phyloP scores from a whole-genome alignment of 2,797 vertebrate species.

The Calcarius lapponicus region DNA sequence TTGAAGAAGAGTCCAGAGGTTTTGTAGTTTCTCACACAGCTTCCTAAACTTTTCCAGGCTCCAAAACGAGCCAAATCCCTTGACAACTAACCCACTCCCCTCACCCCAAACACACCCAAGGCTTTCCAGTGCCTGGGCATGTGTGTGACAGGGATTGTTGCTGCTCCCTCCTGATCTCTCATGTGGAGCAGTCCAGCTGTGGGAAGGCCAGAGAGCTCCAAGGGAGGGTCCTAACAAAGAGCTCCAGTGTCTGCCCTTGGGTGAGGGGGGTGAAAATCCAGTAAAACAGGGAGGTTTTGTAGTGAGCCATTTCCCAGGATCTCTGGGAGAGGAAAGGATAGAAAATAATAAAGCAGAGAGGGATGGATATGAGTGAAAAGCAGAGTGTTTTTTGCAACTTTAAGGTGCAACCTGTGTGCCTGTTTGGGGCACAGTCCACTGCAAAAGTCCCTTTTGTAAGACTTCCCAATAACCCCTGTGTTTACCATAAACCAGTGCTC shows the following conservation, averaged over 20 bases:
- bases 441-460: background rate
- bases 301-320: background rate
- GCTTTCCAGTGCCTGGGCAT: background rate
- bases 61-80: background rate
- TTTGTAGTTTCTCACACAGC: background rate
- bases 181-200: background rate
- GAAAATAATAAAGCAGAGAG: background rate
- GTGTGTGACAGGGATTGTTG: background rate
- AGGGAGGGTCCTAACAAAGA: background rate
- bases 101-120: background rate
- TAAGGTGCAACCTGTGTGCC: background rate
- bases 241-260: background rate
- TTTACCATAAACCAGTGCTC: background rate
- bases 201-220: background rate
- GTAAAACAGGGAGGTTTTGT: background rate
- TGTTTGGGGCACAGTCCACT: background rate
- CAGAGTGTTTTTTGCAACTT: background rate
- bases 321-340: background rate
- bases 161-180: background rate
- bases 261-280: background rate
- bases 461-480: background rate
- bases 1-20: background rate
- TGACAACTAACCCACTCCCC: background rate
- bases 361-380: background rate
- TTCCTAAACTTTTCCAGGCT: background rate